Percentiles rank a stretch among this genome's conserved stretches.
Conservation (phyloP, 2,888 invertebrate genomes). For the Caenorhabditis zanzibari region DNA sequence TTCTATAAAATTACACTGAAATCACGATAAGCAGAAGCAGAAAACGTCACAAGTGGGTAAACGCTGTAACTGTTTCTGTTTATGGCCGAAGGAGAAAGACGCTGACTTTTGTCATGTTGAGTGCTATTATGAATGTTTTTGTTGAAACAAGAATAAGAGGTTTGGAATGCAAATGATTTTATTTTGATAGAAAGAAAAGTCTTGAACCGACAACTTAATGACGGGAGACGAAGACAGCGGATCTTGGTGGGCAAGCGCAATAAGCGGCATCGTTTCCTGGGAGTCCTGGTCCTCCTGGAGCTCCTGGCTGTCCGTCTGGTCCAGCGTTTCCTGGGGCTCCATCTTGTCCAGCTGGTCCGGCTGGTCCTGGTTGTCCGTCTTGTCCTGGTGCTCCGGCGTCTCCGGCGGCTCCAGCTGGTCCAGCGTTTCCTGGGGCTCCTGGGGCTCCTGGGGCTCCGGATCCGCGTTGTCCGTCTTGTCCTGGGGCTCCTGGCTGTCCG, state of each 20-base stretch:
- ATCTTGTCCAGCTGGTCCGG: conserved; percentile 70
- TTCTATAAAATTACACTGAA: neutral
- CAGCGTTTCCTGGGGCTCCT: conserved; percentile 74
- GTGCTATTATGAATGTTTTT: conserved; percentile 11
- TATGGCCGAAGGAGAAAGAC: conserved; percentile 3
- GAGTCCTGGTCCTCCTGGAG: conserved; percentile 73
- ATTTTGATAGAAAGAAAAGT: conserved; percentile 40
- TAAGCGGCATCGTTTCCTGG: conserved; percentile 75
- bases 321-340: conserved; percentile 69
- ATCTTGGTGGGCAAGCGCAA: conserved; percentile 74
- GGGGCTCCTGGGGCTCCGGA: conserved; percentile 68
- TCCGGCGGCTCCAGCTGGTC: conserved; percentile 72
- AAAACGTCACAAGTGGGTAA: neutral
- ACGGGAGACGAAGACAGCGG: conserved; percentile 68
- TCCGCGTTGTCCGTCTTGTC: conserved; percentile 71
- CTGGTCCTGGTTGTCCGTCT: conserved; percentile 71
- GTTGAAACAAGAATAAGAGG: conserved; percentile 1
- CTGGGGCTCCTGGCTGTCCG: conserved; percentile 74
- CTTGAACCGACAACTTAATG: conserved; percentile 47
- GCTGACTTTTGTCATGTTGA: neutral
- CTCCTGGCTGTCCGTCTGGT: conserved; percentile 70
- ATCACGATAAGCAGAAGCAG: neutral
- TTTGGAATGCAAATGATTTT: conserved; percentile 55
- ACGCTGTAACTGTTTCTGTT: conserved; percentile 7
- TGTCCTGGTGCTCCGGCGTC: conserved; percentile 68